A percentile compares a stretch with the other conserved stretches of the same genome.
Evolutionary conservation across 2,113 vertebrate species (phyloP).

Genomic region (Rhinolophus ferrumequinum): DNA sequence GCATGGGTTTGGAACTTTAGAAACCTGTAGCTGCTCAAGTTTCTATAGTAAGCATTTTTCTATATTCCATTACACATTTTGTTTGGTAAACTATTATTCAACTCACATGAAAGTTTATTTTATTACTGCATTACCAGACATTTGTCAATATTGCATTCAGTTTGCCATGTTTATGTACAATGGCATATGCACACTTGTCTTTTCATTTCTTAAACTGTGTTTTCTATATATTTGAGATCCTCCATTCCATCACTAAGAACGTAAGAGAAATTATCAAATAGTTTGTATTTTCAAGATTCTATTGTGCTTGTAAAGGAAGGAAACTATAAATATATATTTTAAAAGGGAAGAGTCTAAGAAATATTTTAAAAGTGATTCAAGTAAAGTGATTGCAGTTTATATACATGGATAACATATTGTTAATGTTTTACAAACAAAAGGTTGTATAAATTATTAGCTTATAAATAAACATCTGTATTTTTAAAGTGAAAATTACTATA

Average conservation of each 20-base stretch:
- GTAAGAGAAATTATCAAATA: background rate
- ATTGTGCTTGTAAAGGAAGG: background rate
- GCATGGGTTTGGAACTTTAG: background rate
- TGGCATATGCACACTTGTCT: background rate
- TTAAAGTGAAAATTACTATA: background rate
- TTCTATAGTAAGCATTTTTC: background rate
- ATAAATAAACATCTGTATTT: background rate
- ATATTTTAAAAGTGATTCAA: background rate
- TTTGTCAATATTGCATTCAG: background rate
- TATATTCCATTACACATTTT: background rate
- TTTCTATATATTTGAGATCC: background rate
- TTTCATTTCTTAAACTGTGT: slow-evolving; percentile 46
- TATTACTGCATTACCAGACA: background rate
- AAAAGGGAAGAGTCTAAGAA: background rate
- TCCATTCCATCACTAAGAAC: background rate
- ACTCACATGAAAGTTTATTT: background rate
- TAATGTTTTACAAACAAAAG: background rate
- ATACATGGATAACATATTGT: background rate
- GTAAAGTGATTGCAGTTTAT: background rate
- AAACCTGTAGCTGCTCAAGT: background rate
- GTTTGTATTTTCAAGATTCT: background rate
- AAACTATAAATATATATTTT: background rate
- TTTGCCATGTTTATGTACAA: background rate
- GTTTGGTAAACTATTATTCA: background rate
- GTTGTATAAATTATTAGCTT: background rate